Evolutionary conservation across 2,113 vertebrate species (phyloP).

Genomic region (Notothenia coriiceps): DNA sequence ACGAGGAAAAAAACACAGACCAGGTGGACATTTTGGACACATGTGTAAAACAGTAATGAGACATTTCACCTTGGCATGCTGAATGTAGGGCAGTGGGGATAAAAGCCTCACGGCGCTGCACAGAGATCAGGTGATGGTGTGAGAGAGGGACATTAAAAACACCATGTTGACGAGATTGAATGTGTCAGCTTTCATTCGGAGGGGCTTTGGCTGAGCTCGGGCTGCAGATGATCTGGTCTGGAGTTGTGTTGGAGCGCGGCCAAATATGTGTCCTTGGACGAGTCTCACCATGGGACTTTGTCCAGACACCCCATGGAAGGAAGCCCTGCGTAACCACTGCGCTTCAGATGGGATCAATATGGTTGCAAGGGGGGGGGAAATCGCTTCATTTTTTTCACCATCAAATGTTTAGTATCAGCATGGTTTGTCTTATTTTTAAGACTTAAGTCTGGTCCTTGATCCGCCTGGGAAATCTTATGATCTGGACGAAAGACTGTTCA

Average conservation of each 20-base stretch:
- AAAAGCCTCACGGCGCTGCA: constrained; percentile 32
- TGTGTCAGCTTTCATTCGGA: constrained; percentile 79
- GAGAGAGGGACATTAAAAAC: constrained; percentile 62
- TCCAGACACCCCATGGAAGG: constrained; percentile 75
- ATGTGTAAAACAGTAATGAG: constrained; percentile 68
- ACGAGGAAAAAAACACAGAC: constrained; percentile 66
- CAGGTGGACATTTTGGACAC: constrained; percentile 71
- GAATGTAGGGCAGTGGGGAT: constrained; percentile 28
- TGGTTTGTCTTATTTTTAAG: not conserved
- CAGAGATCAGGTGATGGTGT: constrained; percentile 59
- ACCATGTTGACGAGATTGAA: constrained; percentile 72
- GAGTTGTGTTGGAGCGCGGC: constrained; percentile 75
- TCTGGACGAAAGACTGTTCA: no score
- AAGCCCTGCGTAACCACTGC: constrained; percentile 60
- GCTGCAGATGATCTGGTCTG: constrained; percentile 73
- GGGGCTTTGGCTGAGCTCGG: constrained; percentile 56
- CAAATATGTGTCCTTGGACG: constrained; percentile 79
- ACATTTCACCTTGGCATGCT: constrained; percentile 48
- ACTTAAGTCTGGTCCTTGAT: no score
- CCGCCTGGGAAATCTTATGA: no score
- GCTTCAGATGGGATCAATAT: constrained; percentile 56
- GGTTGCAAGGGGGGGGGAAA: constrained; percentile 31
- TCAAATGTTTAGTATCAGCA: constrained; percentile 44
- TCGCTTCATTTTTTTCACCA: constrained; percentile 28
- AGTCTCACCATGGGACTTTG: constrained; percentile 76